These are phyloP conservation scores for Chrysomallon squamiferum DNA, from an alignment of 1,140 invertebrate species.

Conservation along the genomic window DNA sequence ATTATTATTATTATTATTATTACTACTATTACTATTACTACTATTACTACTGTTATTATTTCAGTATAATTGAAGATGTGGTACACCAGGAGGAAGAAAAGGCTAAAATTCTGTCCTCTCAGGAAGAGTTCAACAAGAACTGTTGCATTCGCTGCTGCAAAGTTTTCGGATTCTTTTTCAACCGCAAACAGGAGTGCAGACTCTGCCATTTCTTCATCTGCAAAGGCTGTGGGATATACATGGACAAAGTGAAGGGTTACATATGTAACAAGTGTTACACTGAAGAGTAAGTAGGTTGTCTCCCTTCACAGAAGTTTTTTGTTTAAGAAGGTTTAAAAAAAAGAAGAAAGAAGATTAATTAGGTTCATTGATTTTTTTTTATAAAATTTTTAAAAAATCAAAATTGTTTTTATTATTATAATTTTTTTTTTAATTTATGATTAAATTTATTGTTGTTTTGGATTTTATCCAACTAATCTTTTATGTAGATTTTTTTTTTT, in stretches of 20 bases:
- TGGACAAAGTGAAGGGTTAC: constrained; percentile 37
- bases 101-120: constrained; percentile 42
- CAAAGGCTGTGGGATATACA: constrained; percentile 44
- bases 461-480: too few species aligned
- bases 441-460: too few species aligned
- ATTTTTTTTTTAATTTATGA: too few species aligned
- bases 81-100: constrained; percentile 50
- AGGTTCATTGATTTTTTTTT: too few species aligned
- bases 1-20: background rate
- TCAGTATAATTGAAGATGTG: constrained; percentile 58
- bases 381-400: too few species aligned
- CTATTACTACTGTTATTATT: constrained; percentile 10
- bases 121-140: constrained; percentile 59
- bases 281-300: constrained; percentile 36
- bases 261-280: constrained; percentile 45
- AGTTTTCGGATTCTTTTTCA: constrained; percentile 55
- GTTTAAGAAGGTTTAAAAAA: too few species aligned
- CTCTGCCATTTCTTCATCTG: constrained; percentile 47
- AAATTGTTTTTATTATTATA: too few species aligned
- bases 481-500: too few species aligned
- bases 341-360: too few species aligned
- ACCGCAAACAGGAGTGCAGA: constrained; percentile 45
- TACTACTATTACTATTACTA: background rate
- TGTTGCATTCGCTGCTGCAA: constrained; percentile 61
- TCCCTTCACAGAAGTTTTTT: background rate